phyloP scores from a whole-genome alignment of 2,888 invertebrate species.

The Cephus pulcher region DNA sequence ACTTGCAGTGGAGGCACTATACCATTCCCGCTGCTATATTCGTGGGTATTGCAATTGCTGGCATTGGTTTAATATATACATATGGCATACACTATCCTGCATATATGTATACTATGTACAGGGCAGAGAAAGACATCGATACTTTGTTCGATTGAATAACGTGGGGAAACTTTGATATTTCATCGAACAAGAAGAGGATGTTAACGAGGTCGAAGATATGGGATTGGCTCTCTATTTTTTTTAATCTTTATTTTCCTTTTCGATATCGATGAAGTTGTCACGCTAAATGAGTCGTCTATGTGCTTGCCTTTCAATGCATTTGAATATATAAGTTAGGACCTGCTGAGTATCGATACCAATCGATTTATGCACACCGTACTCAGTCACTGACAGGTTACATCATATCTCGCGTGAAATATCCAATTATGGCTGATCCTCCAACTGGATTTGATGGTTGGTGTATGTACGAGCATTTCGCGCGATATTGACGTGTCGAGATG shows the following conservation, averaged over 20 bases:
- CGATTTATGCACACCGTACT: conserved; percentile 2
- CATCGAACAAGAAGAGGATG: conserved; percentile 42
- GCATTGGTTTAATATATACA: background rate
- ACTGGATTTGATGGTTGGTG: background rate
- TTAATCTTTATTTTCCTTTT: background rate
- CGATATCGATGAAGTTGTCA: background rate
- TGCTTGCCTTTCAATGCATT: background rate
- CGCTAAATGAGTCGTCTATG: background rate
- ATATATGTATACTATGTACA: background rate
- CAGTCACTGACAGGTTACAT: conserved; percentile 3
- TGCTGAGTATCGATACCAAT: conserved; percentile 2
- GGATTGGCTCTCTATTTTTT: background rate
- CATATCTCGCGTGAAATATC: conserved; percentile 3
- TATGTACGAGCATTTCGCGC: background rate
- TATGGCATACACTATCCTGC: background rate
- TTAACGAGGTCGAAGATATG: conserved; percentile 40
- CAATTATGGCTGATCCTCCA: background rate
- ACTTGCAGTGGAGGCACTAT: background rate
- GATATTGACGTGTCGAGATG: background rate
- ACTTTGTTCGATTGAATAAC: background rate
- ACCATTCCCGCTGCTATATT: background rate
- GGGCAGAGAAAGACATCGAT: background rate
- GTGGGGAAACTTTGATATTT: conserved; percentile 6
- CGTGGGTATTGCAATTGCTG: background rate
- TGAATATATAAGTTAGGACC: background rate